phyloP scores from a whole-genome alignment of 1,140 invertebrate species.

The Microplitis demolitor region DNA sequence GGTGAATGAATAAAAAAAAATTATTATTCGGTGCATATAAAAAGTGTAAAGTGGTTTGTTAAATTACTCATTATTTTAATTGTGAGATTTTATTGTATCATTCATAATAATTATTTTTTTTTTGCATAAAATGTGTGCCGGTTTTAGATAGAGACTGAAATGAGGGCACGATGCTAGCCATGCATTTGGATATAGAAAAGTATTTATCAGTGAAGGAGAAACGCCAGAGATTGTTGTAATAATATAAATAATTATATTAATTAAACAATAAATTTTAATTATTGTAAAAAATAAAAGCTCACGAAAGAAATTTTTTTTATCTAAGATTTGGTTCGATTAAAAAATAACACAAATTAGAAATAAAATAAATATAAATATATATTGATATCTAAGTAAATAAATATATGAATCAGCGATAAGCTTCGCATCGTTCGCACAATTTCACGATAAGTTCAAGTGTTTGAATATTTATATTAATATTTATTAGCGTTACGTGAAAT shows the following conservation, averaged over 20 bases:
- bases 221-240: constrained; percentile 1
- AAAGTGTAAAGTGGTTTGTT: too few species aligned
- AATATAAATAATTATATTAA: not conserved
- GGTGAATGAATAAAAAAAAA: too few species aligned
- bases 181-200: constrained; percentile 37
- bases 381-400: not conserved
- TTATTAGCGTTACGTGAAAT: too few species aligned
- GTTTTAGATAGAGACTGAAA: constrained; percentile 28
- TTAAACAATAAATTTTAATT: not conserved
- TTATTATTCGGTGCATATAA: constrained; percentile 1
- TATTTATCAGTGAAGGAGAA: constrained; percentile 15
- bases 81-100: not conserved
- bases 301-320: not conserved
- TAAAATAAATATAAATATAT: not conserved
- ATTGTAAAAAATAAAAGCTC: not conserved
- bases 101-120: constrained; percentile 31
- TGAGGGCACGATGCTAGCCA: constrained; percentile 47
- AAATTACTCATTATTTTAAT: not conserved
- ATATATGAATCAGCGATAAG: constrained; percentile 20
- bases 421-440: constrained; percentile 21
- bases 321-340: too few species aligned
- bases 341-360: not conserved
- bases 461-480: not conserved
- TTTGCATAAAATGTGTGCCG: too few species aligned
- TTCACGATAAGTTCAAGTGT: not conserved